Evolutionary conservation across 2,113 vertebrate genomes (phyloP).

Genomic region (Chaenogobius annularis): DNA sequence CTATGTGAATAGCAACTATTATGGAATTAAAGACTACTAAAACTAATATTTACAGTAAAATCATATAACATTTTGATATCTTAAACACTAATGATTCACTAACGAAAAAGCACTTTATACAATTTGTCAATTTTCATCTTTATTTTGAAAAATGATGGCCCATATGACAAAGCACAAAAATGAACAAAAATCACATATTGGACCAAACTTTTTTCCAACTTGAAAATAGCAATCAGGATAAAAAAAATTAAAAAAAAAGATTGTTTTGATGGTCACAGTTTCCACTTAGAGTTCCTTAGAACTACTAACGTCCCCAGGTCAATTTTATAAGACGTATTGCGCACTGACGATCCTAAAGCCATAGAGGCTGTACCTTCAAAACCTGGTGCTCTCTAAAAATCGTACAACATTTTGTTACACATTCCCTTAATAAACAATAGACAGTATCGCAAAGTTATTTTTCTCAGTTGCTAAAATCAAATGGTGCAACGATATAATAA

Average conservation of each 20-base stretch:
- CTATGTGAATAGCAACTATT: constrained; percentile 14
- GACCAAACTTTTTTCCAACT: constrained; percentile 2
- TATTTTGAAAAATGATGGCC: not conserved
- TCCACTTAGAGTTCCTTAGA: constrained; percentile 2
- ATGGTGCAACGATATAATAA: too few relatives aligned
- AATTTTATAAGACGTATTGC: constrained; percentile 49
- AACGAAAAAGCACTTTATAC: constrained; percentile 14
- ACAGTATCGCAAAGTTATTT: not conserved
- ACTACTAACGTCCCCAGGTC: constrained; percentile 22
- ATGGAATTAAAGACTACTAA: not conserved
- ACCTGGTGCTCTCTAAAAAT: constrained; percentile 48
- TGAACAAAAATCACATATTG: not conserved
- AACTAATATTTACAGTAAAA: not conserved
- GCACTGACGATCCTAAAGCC: constrained; percentile 54
- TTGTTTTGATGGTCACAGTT: constrained; percentile 6
- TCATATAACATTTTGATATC: not conserved
- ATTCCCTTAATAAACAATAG: constrained; percentile 5
- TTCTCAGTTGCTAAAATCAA: not conserved
- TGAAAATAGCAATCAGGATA: not conserved
- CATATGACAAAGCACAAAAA: constrained; percentile 48
- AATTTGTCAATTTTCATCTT: constrained; percentile 15
- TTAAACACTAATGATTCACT: not conserved
- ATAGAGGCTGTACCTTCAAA: constrained; percentile 51
- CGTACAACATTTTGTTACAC: not conserved
- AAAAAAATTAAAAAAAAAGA: too few relatives aligned